Percentiles rank a stretch among this genome's conserved stretches.
phyloP scores from a whole-genome alignment of 2,113 vertebrate genomes.

The Glareola pratincola region DNA sequence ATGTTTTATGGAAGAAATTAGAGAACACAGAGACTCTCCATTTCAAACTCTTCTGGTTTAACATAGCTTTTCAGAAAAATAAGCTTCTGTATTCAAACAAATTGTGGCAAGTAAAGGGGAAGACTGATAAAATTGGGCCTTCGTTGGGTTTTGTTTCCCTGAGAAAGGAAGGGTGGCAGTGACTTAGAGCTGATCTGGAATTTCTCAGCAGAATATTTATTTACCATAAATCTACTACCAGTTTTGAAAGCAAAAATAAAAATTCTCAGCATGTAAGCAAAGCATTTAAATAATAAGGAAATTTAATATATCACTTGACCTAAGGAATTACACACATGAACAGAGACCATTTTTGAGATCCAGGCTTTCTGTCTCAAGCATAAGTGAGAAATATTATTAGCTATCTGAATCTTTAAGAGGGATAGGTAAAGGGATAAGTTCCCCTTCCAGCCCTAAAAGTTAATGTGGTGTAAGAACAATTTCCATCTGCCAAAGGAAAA shows the following conservation, averaged over 20 bases:
- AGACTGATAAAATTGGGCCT: not conserved
- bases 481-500: slow-evolving; percentile 6
- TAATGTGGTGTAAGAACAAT: slow-evolving; percentile 29
- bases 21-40: not conserved
- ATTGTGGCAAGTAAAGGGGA: not conserved
- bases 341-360: not conserved
- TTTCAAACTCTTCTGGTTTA: not conserved
- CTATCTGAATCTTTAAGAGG: not conserved
- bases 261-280: not conserved
- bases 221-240: not conserved
- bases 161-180: not conserved
- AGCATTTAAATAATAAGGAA: not conserved
- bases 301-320: not conserved
- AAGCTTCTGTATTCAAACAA: not conserved
- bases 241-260: not conserved
- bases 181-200: not conserved
- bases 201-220: not conserved
- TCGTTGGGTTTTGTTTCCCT: not conserved
- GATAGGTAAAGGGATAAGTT: not conserved
- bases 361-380: not conserved
- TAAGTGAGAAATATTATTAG: not conserved
- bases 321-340: not conserved
- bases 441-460: slow-evolving; percentile 14
- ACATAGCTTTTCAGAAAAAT: not conserved
- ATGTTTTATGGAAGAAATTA: not conserved